Base-by-base conservation (phyloP, 2,888 invertebrate genomes). In the Philereme vetulata region DNA sequence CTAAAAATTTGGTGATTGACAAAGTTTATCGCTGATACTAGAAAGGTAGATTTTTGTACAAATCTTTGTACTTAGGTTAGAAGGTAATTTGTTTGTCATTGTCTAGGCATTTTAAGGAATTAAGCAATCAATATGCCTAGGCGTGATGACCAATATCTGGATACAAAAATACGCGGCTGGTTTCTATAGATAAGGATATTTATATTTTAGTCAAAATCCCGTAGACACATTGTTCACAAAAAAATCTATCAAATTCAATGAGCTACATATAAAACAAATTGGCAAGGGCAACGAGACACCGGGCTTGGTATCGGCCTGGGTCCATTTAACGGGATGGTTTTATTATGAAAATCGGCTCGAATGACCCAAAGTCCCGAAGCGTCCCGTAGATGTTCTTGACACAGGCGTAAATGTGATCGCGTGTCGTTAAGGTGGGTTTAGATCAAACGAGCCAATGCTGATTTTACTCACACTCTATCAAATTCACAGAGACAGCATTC, bases 271-370 rank as follows among this genome's bases (percentile, higher is more conserved):
- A 77, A 80, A 82, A 80, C 78, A 83, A 85, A 86, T 86, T 85
- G 83, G 75, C 71, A 66, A 70, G 73, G 73, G 74, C 77, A 67
- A 73, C 69, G 71, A 77, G 73, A 73, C 68, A 73, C 67, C 67
- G 70, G 64, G 61, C 72, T 71, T 72, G 69, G 71, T 75, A 73
- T 78, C 75, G 77, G 73, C 76, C 71, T 66, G 80, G 80, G 81
- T 77, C 82, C 81, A 83, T 84, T 86, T 86, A 84, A 77, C 73
- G 74, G 72, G 80, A 86, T 84, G 83, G 82, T 83, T 85, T 85
- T 86, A 88, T 86, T 86, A 87, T 87, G 85, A 87, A 87, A 86
- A 88, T 85, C 75, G 80, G 70, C 60, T 72, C 80, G 67, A 74
- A 57, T 74, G 83, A 78, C 38, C 47, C 50, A 42, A 47, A 36